These are phyloP conservation scores for Stenopsyche tienmushanensis DNA, from an alignment of 1,140 invertebrate genomes.

Conservation along the genomic window DNA sequence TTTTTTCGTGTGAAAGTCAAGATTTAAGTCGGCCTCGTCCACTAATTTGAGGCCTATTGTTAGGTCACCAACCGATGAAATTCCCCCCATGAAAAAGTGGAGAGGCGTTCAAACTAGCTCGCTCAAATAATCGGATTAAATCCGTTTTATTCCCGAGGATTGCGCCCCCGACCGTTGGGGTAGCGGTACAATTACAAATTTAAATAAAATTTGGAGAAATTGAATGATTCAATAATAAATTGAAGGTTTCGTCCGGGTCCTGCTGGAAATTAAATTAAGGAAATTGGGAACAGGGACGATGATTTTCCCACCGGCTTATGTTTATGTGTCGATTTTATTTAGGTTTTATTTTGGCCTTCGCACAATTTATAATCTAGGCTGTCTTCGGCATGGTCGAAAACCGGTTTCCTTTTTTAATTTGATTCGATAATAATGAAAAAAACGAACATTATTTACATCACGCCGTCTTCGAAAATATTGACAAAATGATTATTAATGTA, in stretches of 20 bases:
- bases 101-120: background rate
- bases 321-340: too few relatives aligned
- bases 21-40: background rate
- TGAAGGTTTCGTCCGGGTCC: constrained; percentile 5
- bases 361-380: too few relatives aligned
- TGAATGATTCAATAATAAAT: constrained; percentile 22
- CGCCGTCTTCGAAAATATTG: too few relatives aligned
- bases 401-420: too few relatives aligned
- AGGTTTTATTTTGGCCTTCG: too few relatives aligned
- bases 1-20: constrained; percentile 6
- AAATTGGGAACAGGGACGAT: too few relatives aligned
- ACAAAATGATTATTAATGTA: too few relatives aligned
- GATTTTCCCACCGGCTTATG: too few relatives aligned
- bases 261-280: too few relatives aligned
- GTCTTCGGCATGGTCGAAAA: too few relatives aligned
- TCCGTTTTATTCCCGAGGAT: background rate
- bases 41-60: constrained; percentile 12
- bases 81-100: constrained; percentile 3
- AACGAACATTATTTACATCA: too few relatives aligned
- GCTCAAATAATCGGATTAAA: constrained; percentile 15
- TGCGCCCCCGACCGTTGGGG: background rate
- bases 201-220: constrained; percentile 6
- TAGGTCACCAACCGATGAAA: constrained; percentile 10
- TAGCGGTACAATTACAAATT: constrained; percentile 21
- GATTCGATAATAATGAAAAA: too few relatives aligned